These are phyloP conservation scores for Ernsta delagoae DNA, from an alignment of 2,888 invertebrate species.

Conservation along the genomic window DNA sequence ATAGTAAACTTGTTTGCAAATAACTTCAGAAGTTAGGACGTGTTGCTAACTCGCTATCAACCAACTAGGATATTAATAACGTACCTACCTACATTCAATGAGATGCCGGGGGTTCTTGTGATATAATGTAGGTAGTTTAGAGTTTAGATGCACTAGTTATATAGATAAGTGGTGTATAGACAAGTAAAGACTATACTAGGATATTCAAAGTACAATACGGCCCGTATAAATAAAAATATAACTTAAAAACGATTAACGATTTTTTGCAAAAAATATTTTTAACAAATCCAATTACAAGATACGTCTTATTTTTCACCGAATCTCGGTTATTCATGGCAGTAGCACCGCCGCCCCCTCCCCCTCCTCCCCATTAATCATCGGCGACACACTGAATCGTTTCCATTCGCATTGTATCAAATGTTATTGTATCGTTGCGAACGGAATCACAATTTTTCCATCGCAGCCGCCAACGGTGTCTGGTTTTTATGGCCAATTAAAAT, in stretches of 20 bases:
- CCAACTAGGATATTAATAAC: conserved; percentile 1
- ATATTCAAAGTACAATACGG: too few relatives aligned
- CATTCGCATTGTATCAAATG: conserved; percentile 13
- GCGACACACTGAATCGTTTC: conserved; percentile 8
- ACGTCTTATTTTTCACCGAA: not conserved
- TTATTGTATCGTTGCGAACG: conserved; percentile 30
- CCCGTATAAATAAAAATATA: too few relatives aligned
- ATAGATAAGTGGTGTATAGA: too few relatives aligned
- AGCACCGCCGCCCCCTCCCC: too few relatives aligned
- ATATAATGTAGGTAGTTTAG: not conserved
- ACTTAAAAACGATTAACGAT: too few relatives aligned
- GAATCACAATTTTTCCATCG: conserved; percentile 20
- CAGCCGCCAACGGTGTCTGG: conserved; percentile 21
- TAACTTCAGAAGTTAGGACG: conserved; percentile 1
- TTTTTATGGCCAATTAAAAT: conserved; percentile 41
- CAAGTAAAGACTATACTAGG: not conserved
- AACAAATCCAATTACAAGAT: not conserved
- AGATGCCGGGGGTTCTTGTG: not conserved
- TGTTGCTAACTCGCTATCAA: not conserved
- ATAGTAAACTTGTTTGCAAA: not conserved
- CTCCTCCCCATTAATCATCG: not conserved
- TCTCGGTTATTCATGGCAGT: not conserved
- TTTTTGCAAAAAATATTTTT: not conserved
- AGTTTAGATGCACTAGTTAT: too few relatives aligned
- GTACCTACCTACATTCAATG: not conserved